phyloP scores from a whole-genome alignment of 2,888 invertebrate species.

The Deilephila elpenor region DNA sequence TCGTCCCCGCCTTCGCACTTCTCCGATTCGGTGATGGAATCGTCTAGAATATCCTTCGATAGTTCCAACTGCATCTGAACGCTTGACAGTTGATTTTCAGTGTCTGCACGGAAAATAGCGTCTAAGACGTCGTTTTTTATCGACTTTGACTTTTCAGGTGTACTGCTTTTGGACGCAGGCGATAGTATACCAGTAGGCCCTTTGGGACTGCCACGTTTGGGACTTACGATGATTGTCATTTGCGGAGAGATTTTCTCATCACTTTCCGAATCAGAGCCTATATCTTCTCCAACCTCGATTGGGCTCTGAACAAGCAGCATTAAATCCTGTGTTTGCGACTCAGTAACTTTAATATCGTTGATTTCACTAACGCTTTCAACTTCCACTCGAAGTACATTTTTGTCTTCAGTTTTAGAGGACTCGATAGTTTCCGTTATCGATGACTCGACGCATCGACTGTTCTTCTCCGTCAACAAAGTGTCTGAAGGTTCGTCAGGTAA shows the following conservation, averaged over 20 bases:
- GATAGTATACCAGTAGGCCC: constrained; percentile 12
- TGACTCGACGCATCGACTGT: not conserved
- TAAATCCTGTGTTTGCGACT: constrained; percentile 48
- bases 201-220: constrained; percentile 44
- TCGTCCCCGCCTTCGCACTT: constrained; percentile 46
- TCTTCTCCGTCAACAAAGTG: constrained; percentile 10
- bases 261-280: constrained; percentile 38
- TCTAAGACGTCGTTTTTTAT: constrained; percentile 58
- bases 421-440: not conserved
- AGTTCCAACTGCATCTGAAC: constrained; percentile 50
- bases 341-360: constrained; percentile 46
- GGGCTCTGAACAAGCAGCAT: constrained; percentile 61
- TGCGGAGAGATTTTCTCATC: constrained; percentile 45
- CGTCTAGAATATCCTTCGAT: constrained; percentile 46
- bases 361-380: constrained; percentile 55
- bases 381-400: constrained; percentile 52
- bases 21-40: constrained; percentile 47
- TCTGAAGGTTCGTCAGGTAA: constrained; percentile 38
- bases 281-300: constrained; percentile 43
- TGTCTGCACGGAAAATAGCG: constrained; percentile 55
- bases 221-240: constrained; percentile 65
- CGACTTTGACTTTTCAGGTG: constrained; percentile 47
- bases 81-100: constrained; percentile 49
- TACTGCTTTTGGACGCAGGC: constrained; percentile 34
- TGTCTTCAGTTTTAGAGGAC: constrained; percentile 27